Evolutionary conservation across 2,113 vertebrate genomes (phyloP), one percentile per base, ranked within the genome.

Genomic region (Zosterops lateralis): DNA sequence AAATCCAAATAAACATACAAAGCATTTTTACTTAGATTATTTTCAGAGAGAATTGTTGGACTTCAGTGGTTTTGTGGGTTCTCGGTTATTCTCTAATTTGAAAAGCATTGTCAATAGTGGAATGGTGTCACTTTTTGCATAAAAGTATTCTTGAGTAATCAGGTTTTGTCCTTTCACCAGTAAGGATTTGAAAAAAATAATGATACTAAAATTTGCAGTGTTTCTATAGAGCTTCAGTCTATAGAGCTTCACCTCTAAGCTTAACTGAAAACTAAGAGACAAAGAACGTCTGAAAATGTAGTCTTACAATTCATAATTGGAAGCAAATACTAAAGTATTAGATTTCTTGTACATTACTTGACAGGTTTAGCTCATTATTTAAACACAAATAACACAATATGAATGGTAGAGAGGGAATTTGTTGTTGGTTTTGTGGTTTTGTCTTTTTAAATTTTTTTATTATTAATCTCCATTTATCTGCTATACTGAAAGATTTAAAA

Each of bases 361-460:
- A 40, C 9, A 50, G 11, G 9, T 64, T 70, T 47, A 65, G 10
- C 6, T 12, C 15, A 57, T 79, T 82, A 48, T 92, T 94, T 94
- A 88, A 96, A 82, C 42, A 34, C 14, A 60, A 58, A 34, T 85
- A 97, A 80, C 18, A 40, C 12, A 76, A 90, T 85, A 93, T 53
- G 77, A 97, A 87, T 77, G 75, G 53, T 62, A 92, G 17, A 75
- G 12, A 3, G 1, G 5, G 1, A 2, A 6, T 58, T 40, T 32
- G 3, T 18, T 28, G 3, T 40, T 64, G 15, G 8, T 50, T 57
- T 70, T 67, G 14, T 21, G 14, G 0, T 54, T 67, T 36, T 54
- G 10, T 5, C 1, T 15, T n/a, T 38, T 9, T 12, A 14, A 2
- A 3, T 16, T 12, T 34, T 34, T 78, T 82, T 10, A 22, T 44